Base-by-base conservation (phyloP, 2,797 vertebrate genomes). In the Furcifer pardalis region DNA sequence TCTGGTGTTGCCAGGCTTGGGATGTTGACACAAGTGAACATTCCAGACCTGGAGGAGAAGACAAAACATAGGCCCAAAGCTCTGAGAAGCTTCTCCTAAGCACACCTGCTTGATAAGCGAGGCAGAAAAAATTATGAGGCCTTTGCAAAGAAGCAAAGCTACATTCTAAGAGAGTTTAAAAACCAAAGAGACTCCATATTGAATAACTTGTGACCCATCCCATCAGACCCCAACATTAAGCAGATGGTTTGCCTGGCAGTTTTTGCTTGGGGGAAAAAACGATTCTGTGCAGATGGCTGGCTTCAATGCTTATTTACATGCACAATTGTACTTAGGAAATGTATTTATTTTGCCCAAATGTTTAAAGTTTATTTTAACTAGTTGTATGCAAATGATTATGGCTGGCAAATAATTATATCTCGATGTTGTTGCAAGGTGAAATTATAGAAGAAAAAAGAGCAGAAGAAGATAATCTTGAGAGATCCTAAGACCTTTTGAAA, bases 161-260 rank as follows among this genome's bases (percentile, higher is more conserved):
- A n/a, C n/a, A n/a, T n/a, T n/a, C n/a, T n/a, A n/a, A n/a, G n/a
- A n/a, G n/a, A n/a, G n/a, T n/a, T n/a, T n/a, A n/a, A n/a, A n/a
- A n/a, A n/a, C n/a, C n/a, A n/a, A n/a, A n/a, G n/a, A n/a, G n/a
- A n/a, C n/a, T n/a, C n/a, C n/a, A n/a, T n/a, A n/a, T n/a, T n/a
- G n/a, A n/a, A n/a, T n/a, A n/a, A n/a, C n/a, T n/a, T n/a, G n/a
- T n/a, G n/a, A n/a, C n/a, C n/a, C n/a, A n/a, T n/a, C n/a, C n/a
- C n/a, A n/a, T n/a, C n/a, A n/a, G n/a, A n/a, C 35, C 66, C 79
- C 35, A 30, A 59, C 25, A 59, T 81, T 81, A 59, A 72, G 60
- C 65, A 81, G 79, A 81, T 81, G 68, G 79, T 71, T 81, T 81
- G 66, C 79, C 66, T 83, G 73, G 62, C 73, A 66, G 62, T 49